phyloP scores from a whole-genome alignment of 1,140 invertebrate species.

The Neodiprion pinetum region DNA sequence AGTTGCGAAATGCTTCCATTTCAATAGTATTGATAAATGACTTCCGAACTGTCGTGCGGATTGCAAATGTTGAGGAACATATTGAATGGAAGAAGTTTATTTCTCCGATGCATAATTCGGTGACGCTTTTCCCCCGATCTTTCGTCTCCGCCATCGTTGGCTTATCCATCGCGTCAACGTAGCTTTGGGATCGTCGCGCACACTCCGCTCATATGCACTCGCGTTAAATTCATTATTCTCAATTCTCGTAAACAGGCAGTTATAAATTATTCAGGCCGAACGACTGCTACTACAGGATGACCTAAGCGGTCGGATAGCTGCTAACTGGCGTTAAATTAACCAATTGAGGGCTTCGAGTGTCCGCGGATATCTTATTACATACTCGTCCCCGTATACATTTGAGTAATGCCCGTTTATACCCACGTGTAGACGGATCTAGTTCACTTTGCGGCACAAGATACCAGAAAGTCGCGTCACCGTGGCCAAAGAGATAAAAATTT shows the following conservation, averaged over 20 bases:
- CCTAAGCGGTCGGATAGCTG: slow-evolving; percentile 60
- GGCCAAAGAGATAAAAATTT: too few species aligned
- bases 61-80: too few species aligned
- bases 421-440: neutral
- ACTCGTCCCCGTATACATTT: slow-evolving; percentile 39
- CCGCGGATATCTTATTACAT: slow-evolving; percentile 65
- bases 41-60: too few species aligned
- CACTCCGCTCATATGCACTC: slow-evolving; percentile 8
- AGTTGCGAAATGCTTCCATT: too few species aligned
- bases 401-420: neutral
- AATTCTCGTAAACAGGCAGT: slow-evolving; percentile 64
- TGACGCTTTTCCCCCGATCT: neutral
- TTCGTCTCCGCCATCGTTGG: neutral
- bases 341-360: slow-evolving; percentile 65
- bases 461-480: too few species aligned
- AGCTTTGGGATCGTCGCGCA: slow-evolving; percentile 17
- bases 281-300: slow-evolving; percentile 54
- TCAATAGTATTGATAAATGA: too few species aligned
- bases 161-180: neutral
- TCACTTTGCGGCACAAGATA: neutral
- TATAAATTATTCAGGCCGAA: slow-evolving; percentile 65
- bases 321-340: slow-evolving; percentile 63
- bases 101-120: too few species aligned
- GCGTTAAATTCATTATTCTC: slow-evolving; percentile 60
- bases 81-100: too few species aligned